Base-by-base conservation (phyloP, 1,140 invertebrate genomes). In the Ephestia elutella region DNA sequence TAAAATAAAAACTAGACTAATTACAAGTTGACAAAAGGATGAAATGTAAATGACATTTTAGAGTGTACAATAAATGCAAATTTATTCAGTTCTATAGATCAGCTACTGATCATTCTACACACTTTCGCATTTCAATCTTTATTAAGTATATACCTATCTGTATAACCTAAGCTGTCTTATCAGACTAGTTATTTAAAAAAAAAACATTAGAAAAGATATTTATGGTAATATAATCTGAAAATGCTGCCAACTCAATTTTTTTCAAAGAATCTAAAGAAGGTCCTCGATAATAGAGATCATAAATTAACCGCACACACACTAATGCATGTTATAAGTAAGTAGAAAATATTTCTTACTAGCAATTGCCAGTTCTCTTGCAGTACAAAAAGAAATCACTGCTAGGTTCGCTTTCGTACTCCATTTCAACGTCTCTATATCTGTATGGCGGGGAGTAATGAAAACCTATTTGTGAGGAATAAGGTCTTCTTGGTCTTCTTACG, bases 321-420 rank as follows among this genome's bases (percentile, higher is more conserved):
- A 44, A 44, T 44, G 5, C 13, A 44, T n/a, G 13, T 44, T 8
- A n/a, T n/a, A n/a, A n/a, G n/a, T n/a, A n/a, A 15, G 13, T 15
- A 44, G 10, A 44, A 15, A 10, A 44, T 1, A n/a, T 44, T 44
- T 15, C 38, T 44, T 44, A 35, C 32, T 64, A 81, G 57, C 80
- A 81, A 51, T 76, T 73, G 5, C 80, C 77, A 60, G 68, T 78
- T 64, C 67, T 75, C 63, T 72, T 80, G 57, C 80, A 82, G 38
- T 82, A 74, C 4, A 56, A 17, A 50, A 56, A 50, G 28, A 70
- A 81, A n/a, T 78, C 78, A 58, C 69, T 73, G 59, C 69, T 73
- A 18, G 66, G 67, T 57, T 76, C 74, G 48, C 74, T 66, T 19
- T 73, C 77, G n/a, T 75, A 71, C 20, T 82, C 77, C 15, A 56